Conservation (phyloP, 2,888 invertebrate genomes). For the Torymus aiolomorphi region DNA sequence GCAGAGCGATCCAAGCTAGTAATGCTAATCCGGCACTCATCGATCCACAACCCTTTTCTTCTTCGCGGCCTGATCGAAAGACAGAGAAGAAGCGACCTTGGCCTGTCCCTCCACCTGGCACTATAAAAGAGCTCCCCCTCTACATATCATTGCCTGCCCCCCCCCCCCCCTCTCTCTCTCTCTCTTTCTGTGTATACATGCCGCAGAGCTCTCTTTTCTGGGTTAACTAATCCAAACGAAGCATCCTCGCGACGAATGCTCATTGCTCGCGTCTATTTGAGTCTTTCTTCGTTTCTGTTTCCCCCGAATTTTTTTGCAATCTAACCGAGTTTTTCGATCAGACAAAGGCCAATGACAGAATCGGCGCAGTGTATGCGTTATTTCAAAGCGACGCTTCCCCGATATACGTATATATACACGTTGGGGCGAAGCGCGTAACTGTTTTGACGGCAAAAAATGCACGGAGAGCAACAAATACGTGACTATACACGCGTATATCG, state of each 20-base stretch:
- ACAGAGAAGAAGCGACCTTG: conserved; percentile 67
- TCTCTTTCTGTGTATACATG: conserved; percentile 26
- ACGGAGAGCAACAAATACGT: conserved; percentile 43
- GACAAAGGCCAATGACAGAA: conserved; percentile 33
- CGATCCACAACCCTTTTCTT: conserved; percentile 72
- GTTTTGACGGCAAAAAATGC: conserved; percentile 20
- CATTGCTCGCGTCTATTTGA: conserved; percentile 38
- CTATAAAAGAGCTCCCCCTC: conserved; percentile 64
- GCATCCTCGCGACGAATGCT: conserved; percentile 37
- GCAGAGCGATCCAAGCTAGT: conserved; percentile 60
- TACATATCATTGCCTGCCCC: conserved; percentile 27
- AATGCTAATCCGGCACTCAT: conserved; percentile 73
- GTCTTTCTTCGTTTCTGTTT: conserved; percentile 8
- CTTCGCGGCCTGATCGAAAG: conserved; percentile 63
- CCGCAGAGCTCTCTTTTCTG: conserved; percentile 10
- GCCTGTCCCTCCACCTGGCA: conserved; percentile 71
- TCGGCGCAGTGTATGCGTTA: not conserved
- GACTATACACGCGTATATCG: conserved; percentile 22
- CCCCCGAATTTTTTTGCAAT: conserved; percentile 10
- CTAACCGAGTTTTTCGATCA: not conserved
- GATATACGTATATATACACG: conserved; percentile 7
- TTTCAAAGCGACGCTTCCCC: not conserved
- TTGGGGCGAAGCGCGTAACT: conserved; percentile 5
- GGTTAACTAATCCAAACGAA: conserved; percentile 25
- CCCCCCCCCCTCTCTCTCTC: conserved; percentile 44